A percentile compares a stretch with the other conserved stretches of the same genome.
Conservation (phyloP, 2,797 vertebrate genomes). For the Malacoctenus gilli region DNA sequence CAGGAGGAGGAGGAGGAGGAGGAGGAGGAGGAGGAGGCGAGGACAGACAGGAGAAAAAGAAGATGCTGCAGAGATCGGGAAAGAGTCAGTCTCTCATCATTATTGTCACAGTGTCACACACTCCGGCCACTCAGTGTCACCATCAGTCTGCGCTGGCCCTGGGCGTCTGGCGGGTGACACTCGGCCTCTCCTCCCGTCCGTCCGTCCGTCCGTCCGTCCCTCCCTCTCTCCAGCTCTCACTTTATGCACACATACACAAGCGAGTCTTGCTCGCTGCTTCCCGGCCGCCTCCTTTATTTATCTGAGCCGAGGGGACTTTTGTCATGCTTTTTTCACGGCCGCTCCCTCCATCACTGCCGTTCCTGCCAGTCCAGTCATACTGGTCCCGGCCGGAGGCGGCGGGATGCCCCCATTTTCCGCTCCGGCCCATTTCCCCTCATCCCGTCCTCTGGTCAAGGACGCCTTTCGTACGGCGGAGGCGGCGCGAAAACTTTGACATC, state of each 20-base stretch:
- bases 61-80: conserved; percentile 47
- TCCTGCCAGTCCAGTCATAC: conserved; percentile 56
- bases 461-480: conserved; percentile 34
- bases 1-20: conserved; percentile 26
- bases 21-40: conserved; percentile 28
- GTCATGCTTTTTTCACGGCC: conserved; percentile 45
- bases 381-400: conserved; percentile 48
- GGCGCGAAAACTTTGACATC: conserved; percentile 57
- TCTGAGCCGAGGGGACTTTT: conserved; percentile 51
- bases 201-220: conserved; percentile 40
- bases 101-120: conserved; percentile 68
- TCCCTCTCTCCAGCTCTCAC: conserved; percentile 41
- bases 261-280: conserved; percentile 34
- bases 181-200: conserved; percentile 48
- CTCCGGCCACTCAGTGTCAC: conserved; percentile 66
- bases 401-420: conserved; percentile 51
- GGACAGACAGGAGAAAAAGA: conserved; percentile 32
- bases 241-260: conserved; percentile 28
- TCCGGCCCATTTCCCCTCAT: conserved; percentile 26
- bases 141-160: conserved; percentile 61
- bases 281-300: conserved; percentile 34
- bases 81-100: conserved; percentile 63
- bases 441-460: conserved; percentile 67
- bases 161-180: conserved; percentile 66
- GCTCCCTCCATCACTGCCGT: conserved; percentile 40